Base-by-base conservation (phyloP, 2,113 vertebrate genomes). In the Colistium nudipinnis region DNA sequence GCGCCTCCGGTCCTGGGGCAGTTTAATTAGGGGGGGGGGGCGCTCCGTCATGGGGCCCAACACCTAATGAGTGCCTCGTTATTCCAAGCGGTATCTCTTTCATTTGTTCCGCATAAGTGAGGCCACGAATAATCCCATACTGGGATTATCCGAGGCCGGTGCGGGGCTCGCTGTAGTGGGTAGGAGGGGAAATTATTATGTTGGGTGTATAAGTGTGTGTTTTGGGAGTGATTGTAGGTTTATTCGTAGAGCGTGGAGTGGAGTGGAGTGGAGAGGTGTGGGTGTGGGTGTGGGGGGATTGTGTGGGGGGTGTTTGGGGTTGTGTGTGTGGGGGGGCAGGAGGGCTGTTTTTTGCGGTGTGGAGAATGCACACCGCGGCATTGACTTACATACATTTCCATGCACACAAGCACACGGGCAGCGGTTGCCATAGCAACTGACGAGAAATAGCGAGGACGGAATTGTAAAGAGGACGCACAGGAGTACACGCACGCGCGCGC, bases 11-110 rank as follows among this genome's bases (percentile, higher is more conserved):
- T 48, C 71, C 79, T 60, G 44, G 20, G 12, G 64, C 61, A 70
- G 64, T 82, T 85, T 87, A 87, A 89, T 88, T 84, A 87, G 74
- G n/a, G n/a, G n/a, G n/a, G n/a, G n/a, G n/a, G n/a, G 82, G 62
- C 8, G 1, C 13, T 74, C 74, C 51, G 43, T 83, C 83, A 84
- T 64, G 51, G 77, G 76, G 19, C 35, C 28, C 74, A 33, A 57
- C 44, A 51, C 39, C 71, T 88, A 82, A 89, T 78, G 81, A 85
- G 81, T 70, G 78, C 79, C 65, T 66, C 27, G 62, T 78, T 45
- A 54, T 66, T 78, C 60, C 75, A 63, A n/a, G n/a, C n/a, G n/a
- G n/a, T 76, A 54, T 74, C 77, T 84, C 64, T 80, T 80, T 87
- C 69, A 87, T 87, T 87, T 87, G 83, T 84, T 87, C 54, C 70